Evolutionary conservation across 2,113 vertebrate genomes (phyloP).

Genomic region (Bothrops jararaca): DNA sequence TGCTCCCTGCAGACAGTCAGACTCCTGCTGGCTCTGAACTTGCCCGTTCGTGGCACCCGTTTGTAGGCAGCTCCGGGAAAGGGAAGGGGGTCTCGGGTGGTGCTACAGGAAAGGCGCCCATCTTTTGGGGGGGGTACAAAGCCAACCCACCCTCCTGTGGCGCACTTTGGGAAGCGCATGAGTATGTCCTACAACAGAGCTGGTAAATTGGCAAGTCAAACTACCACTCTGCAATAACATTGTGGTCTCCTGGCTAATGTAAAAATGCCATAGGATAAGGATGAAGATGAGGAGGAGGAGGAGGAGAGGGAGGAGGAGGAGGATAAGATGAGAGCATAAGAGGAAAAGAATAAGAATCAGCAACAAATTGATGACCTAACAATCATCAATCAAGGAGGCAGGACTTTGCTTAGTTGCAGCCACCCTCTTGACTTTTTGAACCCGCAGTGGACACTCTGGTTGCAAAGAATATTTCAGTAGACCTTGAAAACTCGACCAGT

Average conservation of each 20-base stretch:
- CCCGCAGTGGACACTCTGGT: too few relatives aligned
- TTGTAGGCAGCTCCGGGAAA: neutral
- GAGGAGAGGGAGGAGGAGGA: too few relatives aligned
- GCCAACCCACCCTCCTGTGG: neutral
- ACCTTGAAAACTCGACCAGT: neutral
- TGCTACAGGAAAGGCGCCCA: neutral
- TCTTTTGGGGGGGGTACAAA: neutral
- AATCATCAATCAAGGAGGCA: neutral
- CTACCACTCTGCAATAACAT: neutral
- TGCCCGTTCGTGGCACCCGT: accelerated
- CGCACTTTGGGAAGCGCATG: neutral
- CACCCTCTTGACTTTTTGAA: neutral
- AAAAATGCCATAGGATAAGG: neutral
- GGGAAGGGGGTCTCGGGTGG: neutral
- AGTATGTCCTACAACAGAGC: neutral
- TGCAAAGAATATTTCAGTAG: too few relatives aligned
- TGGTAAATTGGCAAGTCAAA: neutral
- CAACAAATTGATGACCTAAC: neutral
- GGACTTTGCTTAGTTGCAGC: neutral
- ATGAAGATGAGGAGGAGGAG: too few relatives aligned
- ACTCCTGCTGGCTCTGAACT: neutral
- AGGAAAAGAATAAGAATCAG: neutral
- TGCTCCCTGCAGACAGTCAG: neutral
- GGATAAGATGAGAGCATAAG: too few relatives aligned
- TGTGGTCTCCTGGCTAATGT: neutral